Conservation (phyloP, 2,113 vertebrate species). For the Donacobius atricapilla region DNA sequence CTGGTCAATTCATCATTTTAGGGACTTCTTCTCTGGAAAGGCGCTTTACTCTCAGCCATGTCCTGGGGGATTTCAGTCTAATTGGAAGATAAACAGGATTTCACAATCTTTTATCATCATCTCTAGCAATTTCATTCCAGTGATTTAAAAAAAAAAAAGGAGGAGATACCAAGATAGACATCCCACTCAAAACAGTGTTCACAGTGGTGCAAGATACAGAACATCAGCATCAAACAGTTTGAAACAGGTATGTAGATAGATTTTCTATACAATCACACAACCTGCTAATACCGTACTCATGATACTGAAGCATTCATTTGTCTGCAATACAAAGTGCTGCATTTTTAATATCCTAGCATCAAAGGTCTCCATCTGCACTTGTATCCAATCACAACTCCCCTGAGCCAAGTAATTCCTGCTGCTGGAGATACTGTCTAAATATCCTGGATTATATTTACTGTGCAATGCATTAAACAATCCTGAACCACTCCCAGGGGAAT, state of each 20-base stretch:
- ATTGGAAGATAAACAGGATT: neutral
- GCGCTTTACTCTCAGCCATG: neutral
- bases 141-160: neutral
- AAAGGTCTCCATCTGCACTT: neutral
- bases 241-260: neutral
- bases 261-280: neutral
- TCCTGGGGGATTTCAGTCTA: neutral
- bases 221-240: neutral
- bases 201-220: neutral
- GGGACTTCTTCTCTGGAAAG: neutral
- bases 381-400: neutral
- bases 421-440: slow-evolving; percentile 31
- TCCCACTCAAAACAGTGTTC: neutral
- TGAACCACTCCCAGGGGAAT: slow-evolving; percentile 3
- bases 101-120: neutral
- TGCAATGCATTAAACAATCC: slow-evolving; percentile 28
- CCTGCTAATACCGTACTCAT: neutral
- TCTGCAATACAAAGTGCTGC: neutral
- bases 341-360: slow-evolving; percentile 12
- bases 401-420: slow-evolving; percentile 36
- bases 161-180: neutral
- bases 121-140: neutral
- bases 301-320: neutral
- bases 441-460: slow-evolving; percentile 43
- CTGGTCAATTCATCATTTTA: neutral